phyloP scores from a whole-genome alignment of 1,140 invertebrate species.

The Bombus waltoni region DNA sequence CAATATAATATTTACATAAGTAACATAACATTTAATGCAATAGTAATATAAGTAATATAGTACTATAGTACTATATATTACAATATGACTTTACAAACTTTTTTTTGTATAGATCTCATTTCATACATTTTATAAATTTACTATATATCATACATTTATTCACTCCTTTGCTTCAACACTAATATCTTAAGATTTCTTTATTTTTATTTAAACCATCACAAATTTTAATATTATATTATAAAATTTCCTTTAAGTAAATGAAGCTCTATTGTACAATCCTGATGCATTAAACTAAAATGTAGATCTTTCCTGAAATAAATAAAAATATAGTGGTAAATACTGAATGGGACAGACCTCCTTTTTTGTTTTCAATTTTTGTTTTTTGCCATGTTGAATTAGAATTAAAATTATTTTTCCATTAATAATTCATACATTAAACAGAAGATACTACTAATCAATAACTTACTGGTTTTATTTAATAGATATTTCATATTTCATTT shows the following conservation, averaged over 20 bases:
- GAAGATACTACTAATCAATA: background rate
- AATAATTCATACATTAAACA: background rate
- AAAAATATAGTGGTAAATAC: constrained; percentile 69
- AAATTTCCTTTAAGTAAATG: background rate
- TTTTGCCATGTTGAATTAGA: background rate
- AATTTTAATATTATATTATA: background rate
- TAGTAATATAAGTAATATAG: no score
- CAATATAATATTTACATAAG: background rate
- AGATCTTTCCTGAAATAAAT: background rate
- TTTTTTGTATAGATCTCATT: background rate
- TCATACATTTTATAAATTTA: background rate
- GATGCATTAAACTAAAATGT: background rate
- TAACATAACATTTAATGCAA: background rate
- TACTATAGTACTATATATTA: background rate
- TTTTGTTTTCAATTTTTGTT: constrained; percentile 49
- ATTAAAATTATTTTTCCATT: background rate
- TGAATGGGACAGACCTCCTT: constrained; percentile 79
- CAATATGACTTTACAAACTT: background rate
- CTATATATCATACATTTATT: no score
- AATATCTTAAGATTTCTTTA: no score
- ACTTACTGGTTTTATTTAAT: background rate
- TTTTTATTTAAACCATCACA: no score
- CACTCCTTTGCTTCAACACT: no score
- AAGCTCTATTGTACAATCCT: background rate
- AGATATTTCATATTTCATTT: background rate